Percentiles rank a stretch among this genome's conserved stretches.
These are phyloP conservation scores for Crematogaster levior DNA, from an alignment of 2,888 invertebrate genomes.

Conservation along the genomic window DNA sequence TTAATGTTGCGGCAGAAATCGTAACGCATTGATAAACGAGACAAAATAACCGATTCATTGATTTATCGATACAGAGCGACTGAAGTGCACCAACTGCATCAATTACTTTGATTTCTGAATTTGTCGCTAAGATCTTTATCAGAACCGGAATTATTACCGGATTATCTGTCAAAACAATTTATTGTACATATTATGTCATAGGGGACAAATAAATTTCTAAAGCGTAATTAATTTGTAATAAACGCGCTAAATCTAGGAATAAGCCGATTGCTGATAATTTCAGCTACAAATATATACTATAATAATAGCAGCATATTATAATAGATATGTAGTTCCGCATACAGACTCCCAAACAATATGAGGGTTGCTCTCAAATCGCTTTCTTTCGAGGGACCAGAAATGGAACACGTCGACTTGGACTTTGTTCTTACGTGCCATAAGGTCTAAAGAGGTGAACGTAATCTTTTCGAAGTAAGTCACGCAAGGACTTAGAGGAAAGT, in stretches of 20 bases:
- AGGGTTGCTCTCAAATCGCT: not conserved
- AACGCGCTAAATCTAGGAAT: not conserved
- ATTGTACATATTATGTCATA: not conserved
- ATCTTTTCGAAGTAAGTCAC: constrained; percentile 38
- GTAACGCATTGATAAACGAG: constrained; percentile 61
- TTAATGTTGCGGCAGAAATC: constrained; percentile 62
- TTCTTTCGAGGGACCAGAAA: not conserved
- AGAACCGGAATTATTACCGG: no score
- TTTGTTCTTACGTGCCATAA: constrained; percentile 1
- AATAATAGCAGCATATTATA: not conserved
- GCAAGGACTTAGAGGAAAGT: constrained; percentile 29
- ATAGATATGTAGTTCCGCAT: not conserved
- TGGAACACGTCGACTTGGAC: constrained; percentile 22
- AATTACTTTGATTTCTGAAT: constrained; percentile 13
- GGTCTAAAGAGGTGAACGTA: constrained; percentile 19
- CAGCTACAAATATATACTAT: not conserved
- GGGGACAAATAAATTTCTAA: not conserved
- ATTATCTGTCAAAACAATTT: not conserved
- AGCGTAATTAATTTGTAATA: not conserved
- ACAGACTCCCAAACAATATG: not conserved
- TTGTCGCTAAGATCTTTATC: not conserved
- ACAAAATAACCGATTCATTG: constrained; percentile 47
- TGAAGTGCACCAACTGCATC: not conserved
- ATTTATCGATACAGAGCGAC: constrained; percentile 61
- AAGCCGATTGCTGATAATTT: not conserved